phyloP scores from a whole-genome alignment of 1,140 invertebrate genomes.

The Papilio xuthus region DNA sequence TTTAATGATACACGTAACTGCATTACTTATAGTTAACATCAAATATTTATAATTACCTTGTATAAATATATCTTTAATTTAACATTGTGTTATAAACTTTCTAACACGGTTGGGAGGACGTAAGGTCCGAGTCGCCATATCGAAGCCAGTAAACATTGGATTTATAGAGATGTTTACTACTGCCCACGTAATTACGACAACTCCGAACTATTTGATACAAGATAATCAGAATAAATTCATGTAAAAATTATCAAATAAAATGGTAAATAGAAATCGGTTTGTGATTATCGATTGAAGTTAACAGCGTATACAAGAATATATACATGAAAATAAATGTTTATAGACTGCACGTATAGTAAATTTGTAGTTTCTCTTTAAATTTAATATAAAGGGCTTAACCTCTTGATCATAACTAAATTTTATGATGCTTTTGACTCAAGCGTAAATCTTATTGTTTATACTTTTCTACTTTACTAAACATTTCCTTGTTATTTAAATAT shows the following conservation, averaged over 20 bases:
- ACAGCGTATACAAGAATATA: background rate
- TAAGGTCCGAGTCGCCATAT: background rate
- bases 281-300: background rate
- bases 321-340: background rate
- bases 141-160: constrained; percentile 13
- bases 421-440: too few relatives aligned
- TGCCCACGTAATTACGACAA: constrained; percentile 31
- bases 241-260: background rate
- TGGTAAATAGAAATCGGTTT: background rate
- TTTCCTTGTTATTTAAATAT: too few relatives aligned
- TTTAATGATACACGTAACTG: too few relatives aligned
- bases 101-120: constrained; percentile 18
- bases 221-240: background rate
- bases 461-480: too few relatives aligned
- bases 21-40: too few relatives aligned
- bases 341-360: background rate
- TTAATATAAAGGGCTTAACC: background rate
- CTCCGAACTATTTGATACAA: background rate
- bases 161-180: constrained; percentile 42
- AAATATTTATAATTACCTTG: too few relatives aligned
- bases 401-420: too few relatives aligned
- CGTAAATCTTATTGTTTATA: too few relatives aligned
- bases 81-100: background rate
- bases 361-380: background rate
- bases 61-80: background rate